Evolutionary conservation across 2,888 invertebrate genomes (phyloP).

Genomic region (Hololepta plana): DNA sequence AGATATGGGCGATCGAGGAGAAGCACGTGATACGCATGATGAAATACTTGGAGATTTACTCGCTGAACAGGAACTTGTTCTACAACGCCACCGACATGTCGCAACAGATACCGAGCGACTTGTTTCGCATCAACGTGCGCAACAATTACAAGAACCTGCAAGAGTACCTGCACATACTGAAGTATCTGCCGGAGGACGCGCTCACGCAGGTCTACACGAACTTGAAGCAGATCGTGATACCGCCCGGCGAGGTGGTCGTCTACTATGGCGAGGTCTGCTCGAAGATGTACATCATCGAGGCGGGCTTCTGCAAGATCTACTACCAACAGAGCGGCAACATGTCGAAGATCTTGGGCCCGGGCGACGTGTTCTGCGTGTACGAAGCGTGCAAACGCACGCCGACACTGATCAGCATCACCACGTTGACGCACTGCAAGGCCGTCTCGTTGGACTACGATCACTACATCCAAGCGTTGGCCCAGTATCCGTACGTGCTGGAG

Average conservation of each 20-base stretch:
- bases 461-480: constrained; percentile 14
- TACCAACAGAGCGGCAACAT: constrained; percentile 3
- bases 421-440: constrained; percentile 12
- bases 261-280: constrained; percentile 13
- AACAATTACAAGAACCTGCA: constrained; percentile 1
- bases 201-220: constrained; percentile 8
- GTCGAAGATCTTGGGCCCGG: constrained; percentile 7
- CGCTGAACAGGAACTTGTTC: background rate
- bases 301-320: constrained; percentile 13
- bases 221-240: constrained; percentile 9
- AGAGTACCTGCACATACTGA: background rate
- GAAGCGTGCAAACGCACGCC: constrained; percentile 12
- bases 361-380: constrained; percentile 9
- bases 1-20: background rate
- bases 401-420: constrained; percentile 11
- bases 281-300: constrained; percentile 13
- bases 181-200: constrained; percentile 7
- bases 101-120: too few relatives aligned
- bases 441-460: constrained; percentile 7
- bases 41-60: too few relatives aligned
- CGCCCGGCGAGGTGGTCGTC: constrained; percentile 12
- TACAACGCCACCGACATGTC: constrained; percentile 4
- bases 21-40: too few relatives aligned
- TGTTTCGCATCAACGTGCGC: too few relatives aligned
- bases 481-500: constrained; percentile 23